These are phyloP conservation scores for Lutjanus campechanus DNA, from an alignment of 2,797 vertebrate species.

Conservation along the genomic window DNA sequence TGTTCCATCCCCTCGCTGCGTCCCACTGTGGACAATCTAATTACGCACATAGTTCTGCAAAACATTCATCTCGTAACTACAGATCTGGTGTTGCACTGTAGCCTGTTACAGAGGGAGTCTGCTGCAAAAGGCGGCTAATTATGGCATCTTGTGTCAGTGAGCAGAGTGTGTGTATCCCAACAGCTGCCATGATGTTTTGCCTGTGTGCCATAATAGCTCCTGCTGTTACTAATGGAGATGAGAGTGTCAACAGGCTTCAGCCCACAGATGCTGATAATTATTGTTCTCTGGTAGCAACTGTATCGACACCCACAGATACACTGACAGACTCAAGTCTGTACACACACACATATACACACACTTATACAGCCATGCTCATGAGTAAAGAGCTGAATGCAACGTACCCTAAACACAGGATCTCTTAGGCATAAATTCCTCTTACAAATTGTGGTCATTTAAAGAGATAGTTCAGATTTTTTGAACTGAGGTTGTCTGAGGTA, in stretches of 20 bases:
- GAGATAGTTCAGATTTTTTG: too few relatives aligned
- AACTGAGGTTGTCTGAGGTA: too few relatives aligned
- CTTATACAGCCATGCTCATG: neutral
- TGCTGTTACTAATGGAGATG: constrained; percentile 63
- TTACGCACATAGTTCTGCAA: constrained; percentile 8
- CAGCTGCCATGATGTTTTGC: constrained; percentile 51
- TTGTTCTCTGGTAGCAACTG: constrained; percentile 42
- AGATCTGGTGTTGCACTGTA: neutral
- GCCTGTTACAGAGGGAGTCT: constrained; percentile 10
- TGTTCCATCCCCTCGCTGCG: neutral
- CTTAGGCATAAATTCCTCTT: neutral
- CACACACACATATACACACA: neutral
- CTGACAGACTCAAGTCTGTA: constrained; percentile 3
- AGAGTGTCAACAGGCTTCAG: constrained; percentile 58
- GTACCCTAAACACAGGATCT: neutral
- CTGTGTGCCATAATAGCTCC: constrained; percentile 49
- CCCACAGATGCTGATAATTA: constrained; percentile 55
- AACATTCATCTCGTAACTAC: constrained; percentile 2
- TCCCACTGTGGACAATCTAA: constrained; percentile 15
- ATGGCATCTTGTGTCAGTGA: constrained; percentile 41
- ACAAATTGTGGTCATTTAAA: too few relatives aligned
- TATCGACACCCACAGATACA: constrained; percentile 24
- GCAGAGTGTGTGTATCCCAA: constrained; percentile 30
- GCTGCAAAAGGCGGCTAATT: constrained; percentile 40
- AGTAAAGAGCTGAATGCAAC: neutral